Evolutionary conservation across 2,797 vertebrate species (phyloP).

Genomic region (Danio aesculapii): DNA sequence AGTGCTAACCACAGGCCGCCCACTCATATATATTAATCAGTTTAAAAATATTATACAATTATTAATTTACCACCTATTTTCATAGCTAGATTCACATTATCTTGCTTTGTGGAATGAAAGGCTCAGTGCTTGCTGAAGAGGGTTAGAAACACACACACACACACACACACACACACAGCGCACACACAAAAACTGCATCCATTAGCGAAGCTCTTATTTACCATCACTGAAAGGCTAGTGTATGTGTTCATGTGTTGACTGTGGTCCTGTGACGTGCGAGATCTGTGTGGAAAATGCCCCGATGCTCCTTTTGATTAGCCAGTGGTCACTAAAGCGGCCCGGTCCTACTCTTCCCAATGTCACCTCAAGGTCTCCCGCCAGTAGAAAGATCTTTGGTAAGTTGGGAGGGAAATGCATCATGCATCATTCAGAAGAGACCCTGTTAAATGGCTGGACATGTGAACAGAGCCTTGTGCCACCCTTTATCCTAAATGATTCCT

Average conservation of each 20-base stretch:
- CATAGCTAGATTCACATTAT: no score
- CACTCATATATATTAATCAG: no score
- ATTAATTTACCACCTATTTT: no score
- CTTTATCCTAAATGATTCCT: neutral
- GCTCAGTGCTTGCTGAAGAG: no score
- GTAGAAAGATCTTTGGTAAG: slow-evolving; percentile 41
- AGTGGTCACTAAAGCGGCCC: slow-evolving; percentile 30
- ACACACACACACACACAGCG: no score
- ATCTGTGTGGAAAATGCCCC: slow-evolving; percentile 40
- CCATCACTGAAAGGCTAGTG: slow-evolving; percentile 7
- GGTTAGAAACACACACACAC: no score
- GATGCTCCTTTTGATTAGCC: slow-evolving; percentile 52
- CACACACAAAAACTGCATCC: neutral
- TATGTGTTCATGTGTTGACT: slow-evolving; percentile 29
- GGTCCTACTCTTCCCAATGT: slow-evolving; percentile 54
- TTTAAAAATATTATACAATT: no score
- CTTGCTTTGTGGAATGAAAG: no score
- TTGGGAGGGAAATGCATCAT: neutral
- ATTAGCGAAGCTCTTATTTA: neutral
- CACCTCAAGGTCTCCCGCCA: slow-evolving; percentile 59
- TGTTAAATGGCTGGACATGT: slow-evolving; percentile 33
- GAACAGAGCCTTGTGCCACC: neutral
- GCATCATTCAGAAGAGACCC: neutral
- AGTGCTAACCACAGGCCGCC: no score
- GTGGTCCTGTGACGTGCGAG: slow-evolving; percentile 28